phyloP scores from a whole-genome alignment of 2,888 invertebrate species.

The Andrena praecox region DNA sequence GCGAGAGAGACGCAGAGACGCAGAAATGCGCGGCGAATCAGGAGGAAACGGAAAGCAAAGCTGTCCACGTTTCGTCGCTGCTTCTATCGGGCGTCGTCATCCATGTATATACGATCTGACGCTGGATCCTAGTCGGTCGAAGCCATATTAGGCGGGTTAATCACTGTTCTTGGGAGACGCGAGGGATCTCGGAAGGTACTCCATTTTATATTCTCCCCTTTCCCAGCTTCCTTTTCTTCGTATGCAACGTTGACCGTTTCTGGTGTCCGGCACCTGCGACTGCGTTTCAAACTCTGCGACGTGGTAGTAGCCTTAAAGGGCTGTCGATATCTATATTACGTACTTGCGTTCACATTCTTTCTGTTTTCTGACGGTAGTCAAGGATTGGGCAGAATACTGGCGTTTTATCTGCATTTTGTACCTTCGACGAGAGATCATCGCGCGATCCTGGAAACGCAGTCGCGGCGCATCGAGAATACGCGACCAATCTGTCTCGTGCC shows the following conservation, averaged over 20 bases:
- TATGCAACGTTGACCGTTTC: neutral
- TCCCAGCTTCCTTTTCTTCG: no score
- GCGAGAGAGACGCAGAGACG: conserved; percentile 26
- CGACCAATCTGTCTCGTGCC: conserved; percentile 15
- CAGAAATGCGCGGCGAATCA: conserved; percentile 4
- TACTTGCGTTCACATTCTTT: neutral
- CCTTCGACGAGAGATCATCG: no score
- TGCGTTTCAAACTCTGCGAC: neutral
- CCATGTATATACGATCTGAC: conserved; percentile 83
- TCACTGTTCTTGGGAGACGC: conserved; percentile 20
- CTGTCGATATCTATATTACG: neutral
- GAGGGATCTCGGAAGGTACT: neutral
- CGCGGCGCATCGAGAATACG: conserved; percentile 18
- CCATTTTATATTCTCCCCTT: conserved; percentile 17
- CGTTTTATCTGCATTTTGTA: no score
- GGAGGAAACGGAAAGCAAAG: neutral
- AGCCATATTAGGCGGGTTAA: conserved; percentile 71
- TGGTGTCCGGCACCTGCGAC: neutral
- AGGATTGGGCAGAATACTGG: no score
- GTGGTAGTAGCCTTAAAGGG: neutral
- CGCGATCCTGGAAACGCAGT: neutral
- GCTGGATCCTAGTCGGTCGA: conserved; percentile 83
- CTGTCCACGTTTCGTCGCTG: conserved; percentile 24
- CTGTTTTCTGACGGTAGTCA: no score
- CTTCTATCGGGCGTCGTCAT: conserved; percentile 57